These are phyloP conservation scores for Monopterus albus DNA, from an alignment of 2,113 vertebrate species.

Conservation along the genomic window DNA sequence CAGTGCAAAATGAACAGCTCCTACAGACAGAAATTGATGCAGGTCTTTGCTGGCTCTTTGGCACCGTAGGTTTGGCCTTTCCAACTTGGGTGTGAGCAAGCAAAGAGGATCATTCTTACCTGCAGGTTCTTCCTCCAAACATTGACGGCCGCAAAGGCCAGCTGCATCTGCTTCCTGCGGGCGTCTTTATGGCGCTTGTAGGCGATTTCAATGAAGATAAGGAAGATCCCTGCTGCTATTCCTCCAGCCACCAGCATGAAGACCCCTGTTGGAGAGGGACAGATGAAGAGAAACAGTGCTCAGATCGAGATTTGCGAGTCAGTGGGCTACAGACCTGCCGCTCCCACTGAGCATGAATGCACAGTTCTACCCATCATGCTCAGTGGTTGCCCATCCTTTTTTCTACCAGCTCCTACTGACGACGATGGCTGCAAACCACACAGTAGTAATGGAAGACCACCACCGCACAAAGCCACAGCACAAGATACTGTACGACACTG, in stretches of 20 bases:
- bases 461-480: constrained; percentile 67
- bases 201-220: constrained; percentile 99
- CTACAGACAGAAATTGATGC: constrained; percentile 4
- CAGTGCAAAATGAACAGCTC: constrained; percentile 14
- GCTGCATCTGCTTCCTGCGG: constrained; percentile 99
- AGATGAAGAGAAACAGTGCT: constrained; percentile 28
- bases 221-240: constrained; percentile 98
- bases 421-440: constrained; percentile 51
- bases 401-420: constrained; percentile 54
- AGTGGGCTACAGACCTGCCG: neutral
- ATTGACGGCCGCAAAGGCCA: constrained; percentile 98
- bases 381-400: constrained; percentile 47
- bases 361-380: constrained; percentile 41
- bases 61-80: constrained; percentile 6
- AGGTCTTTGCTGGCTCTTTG: constrained; percentile 23
- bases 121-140: constrained; percentile 99
- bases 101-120: constrained; percentile 84
- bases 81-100: constrained; percentile 14
- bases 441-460: constrained; percentile 40
- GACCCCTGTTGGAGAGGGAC: constrained; percentile 85
- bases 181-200: constrained; percentile 99
- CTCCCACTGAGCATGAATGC: constrained; percentile 57
- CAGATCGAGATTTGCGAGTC: constrained; percentile 37
- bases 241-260: constrained; percentile 99
- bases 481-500: constrained; percentile 58